Evolutionary conservation across 2,113 vertebrate genomes (phyloP).

Genomic region (Deroptyus accipitrinus): DNA sequence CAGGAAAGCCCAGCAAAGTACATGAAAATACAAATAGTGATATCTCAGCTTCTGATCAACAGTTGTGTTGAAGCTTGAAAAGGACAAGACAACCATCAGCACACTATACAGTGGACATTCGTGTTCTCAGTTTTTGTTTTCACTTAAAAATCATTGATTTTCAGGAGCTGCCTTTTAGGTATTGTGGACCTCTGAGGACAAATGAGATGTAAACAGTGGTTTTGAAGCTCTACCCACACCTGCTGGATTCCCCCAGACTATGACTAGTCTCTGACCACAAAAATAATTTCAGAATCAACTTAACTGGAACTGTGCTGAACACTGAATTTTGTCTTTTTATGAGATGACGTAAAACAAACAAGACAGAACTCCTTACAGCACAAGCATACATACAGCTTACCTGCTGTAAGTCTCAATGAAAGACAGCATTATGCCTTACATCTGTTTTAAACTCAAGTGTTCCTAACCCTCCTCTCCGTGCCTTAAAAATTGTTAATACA

Average conservation of each 20-base stretch:
- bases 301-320: neutral
- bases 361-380: neutral
- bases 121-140: neutral
- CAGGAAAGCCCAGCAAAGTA: neutral
- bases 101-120: fast-evolving
- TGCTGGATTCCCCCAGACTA: neutral
- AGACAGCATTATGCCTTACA: neutral
- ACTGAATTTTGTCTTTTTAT: neutral
- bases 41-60: neutral
- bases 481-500: neutral
- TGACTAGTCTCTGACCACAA: fast-evolving
- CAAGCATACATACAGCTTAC: neutral
- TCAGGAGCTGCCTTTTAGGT: neutral
- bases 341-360: neutral
- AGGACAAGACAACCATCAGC: neutral
- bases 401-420: neutral
- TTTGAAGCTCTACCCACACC: neutral
- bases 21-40: neutral
- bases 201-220: neutral
- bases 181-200: neutral
- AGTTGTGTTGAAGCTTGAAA: neutral
- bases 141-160: neutral
- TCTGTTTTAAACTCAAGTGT: neutral
- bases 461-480: neutral
- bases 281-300: neutral